phyloP scores from a whole-genome alignment of 2,797 vertebrate genomes.

The Apogon hyalosoma region DNA sequence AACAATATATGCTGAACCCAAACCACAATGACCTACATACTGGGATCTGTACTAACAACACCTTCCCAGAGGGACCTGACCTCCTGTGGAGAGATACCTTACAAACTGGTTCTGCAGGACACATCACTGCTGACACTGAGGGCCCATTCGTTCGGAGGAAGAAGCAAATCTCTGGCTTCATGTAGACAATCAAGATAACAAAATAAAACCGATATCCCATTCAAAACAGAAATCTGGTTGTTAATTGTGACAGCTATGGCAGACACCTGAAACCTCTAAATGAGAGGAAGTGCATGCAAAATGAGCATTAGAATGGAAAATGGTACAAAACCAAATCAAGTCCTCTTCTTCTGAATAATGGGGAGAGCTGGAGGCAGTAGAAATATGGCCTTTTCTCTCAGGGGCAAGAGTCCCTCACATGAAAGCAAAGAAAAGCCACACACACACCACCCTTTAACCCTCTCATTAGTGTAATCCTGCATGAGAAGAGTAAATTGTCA shows the following conservation, averaged over 20 bases:
- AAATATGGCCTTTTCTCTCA: constrained; percentile 61
- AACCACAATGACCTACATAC: constrained; percentile 66
- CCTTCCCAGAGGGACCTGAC: constrained; percentile 57
- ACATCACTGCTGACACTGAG: constrained; percentile 39
- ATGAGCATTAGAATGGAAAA: constrained; percentile 30
- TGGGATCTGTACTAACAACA: constrained; percentile 69
- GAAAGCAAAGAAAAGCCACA: constrained; percentile 66
- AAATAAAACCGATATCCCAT: constrained; percentile 26
- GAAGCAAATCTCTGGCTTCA: constrained; percentile 24
- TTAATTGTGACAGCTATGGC: constrained; percentile 29
- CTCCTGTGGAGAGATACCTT: constrained; percentile 47
- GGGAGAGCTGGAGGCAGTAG: constrained; percentile 58
- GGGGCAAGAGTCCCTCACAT: constrained; percentile 69
- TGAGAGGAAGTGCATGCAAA: constrained; percentile 43
- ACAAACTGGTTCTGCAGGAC: constrained; percentile 26
- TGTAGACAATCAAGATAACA: constrained; percentile 11
- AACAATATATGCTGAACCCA: constrained; percentile 37
- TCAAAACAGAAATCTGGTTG: constrained; percentile 26
- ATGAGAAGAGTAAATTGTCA: constrained; percentile 80
- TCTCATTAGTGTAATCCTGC: constrained; percentile 85
- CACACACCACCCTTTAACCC: constrained; percentile 73
- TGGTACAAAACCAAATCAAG: constrained; percentile 70
- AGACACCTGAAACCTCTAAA: constrained; percentile 50
- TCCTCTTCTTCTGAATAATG: constrained; percentile 72
- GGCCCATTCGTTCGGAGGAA: constrained; percentile 24